Evolutionary conservation across 2,888 invertebrate genomes (phyloP), one percentile per base, ranked within the genome.

Genomic region (Herminia tarsipennalis): DNA sequence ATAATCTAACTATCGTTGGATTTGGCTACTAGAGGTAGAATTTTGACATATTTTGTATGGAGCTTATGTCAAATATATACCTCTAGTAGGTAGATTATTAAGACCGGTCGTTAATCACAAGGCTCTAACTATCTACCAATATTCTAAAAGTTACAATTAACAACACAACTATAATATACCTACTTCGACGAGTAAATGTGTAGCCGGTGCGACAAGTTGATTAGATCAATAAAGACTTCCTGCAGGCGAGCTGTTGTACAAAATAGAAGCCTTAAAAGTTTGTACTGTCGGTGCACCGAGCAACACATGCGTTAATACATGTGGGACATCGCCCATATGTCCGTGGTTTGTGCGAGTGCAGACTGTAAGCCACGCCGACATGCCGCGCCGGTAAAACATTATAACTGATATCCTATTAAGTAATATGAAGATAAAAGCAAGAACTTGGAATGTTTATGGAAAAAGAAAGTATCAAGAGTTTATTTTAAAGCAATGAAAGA

Each of bases 191-290:
- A 16, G 29, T 33, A 33, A 18, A 42, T 13, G 27, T 28, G 27
- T 34, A 14, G 9, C 10, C 50, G 46, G 54, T 49, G 38, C 33
- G 40, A 52, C 59, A 60, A 57, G 50, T 57, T 53, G 48, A 59
- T 54, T 61, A 66, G 62, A 74, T 73, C 73, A 65, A 73, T 72
- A 69, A 60, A 57, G 56, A 68, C 61, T 69, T 69, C 68, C 69
- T 65, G 68, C 50, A 47, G 33, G 39, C 43, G 38, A 52, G 68
- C 63, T 47, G 42, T 54, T n/a, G 65, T 56, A 68, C 65, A 65
- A 78, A 75, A 76, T 70, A 73, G 78, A 79, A 79, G 73, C 79
- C 79, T 69, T 76, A 74, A 41, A 76, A 71, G 53, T 61, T 21
- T 38, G 55, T 60, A 44, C 58, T 29, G 53, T 56, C 56, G 38